Evolutionary conservation across 2,888 invertebrate species (phyloP).

Genomic region (Pachycephus smyrnensis): DNA sequence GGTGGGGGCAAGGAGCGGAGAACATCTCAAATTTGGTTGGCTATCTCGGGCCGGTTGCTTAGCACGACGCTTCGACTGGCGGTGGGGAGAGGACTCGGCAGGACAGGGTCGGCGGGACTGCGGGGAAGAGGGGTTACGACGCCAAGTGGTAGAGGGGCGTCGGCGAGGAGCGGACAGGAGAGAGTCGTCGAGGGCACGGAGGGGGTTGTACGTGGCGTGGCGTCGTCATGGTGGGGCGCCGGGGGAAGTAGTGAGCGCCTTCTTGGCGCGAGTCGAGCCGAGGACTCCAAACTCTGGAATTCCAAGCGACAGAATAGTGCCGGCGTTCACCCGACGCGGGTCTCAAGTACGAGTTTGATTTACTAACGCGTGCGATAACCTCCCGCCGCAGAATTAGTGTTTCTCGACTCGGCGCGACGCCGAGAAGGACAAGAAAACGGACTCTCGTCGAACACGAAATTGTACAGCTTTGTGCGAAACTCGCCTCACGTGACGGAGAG

Average conservation of each 20-base stretch:
- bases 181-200: slow-evolving; percentile 24
- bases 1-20: slow-evolving; percentile 43
- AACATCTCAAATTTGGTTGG: slow-evolving; percentile 65
- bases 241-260: slow-evolving; percentile 14
- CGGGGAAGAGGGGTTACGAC: slow-evolving; percentile 23
- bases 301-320: slow-evolving; percentile 60
- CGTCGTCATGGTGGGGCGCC: slow-evolving; percentile 21
- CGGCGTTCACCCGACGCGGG: slow-evolving; percentile 56
- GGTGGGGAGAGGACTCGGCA: slow-evolving; percentile 20
- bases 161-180: slow-evolving; percentile 19
- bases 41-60: slow-evolving; percentile 48
- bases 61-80: slow-evolving; percentile 1
- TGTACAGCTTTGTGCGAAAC: background rate
- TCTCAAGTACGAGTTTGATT: slow-evolving; percentile 31
- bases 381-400: slow-evolving; percentile 1
- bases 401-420: slow-evolving; percentile 7
- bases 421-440: slow-evolving; percentile 10
- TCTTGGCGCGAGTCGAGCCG: slow-evolving; percentile 26
- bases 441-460: background rate
- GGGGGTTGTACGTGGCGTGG: slow-evolving; percentile 23
- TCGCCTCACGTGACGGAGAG: background rate
- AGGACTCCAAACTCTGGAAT: slow-evolving; percentile 59
- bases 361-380: background rate
- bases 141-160: slow-evolving; percentile 25
- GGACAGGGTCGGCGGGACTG: slow-evolving; percentile 20